Evolutionary conservation across 2,888 invertebrate species (phyloP).

Genomic region (Hypsopygia costalis): DNA sequence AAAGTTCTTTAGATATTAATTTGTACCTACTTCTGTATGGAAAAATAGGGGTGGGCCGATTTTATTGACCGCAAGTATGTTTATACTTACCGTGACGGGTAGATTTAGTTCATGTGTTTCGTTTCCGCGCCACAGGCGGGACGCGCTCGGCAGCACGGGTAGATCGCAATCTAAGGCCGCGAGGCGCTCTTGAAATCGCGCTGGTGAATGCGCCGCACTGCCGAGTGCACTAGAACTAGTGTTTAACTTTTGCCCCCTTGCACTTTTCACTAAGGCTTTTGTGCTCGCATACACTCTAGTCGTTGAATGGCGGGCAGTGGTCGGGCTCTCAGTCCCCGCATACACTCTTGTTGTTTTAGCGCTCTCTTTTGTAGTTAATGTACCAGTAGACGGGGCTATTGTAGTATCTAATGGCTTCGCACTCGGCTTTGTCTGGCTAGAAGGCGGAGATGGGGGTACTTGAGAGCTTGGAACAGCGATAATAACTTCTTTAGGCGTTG

Average conservation of each 20-base stretch:
- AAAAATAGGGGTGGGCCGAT: too few species aligned
- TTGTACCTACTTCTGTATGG: too few species aligned
- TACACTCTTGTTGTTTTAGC: constrained; percentile 60
- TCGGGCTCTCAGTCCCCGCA: constrained; percentile 47
- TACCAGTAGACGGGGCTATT: constrained; percentile 43
- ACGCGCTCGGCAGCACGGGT: constrained; percentile 82
- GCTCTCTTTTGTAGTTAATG: constrained; percentile 58
- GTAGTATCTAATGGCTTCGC: constrained; percentile 50
- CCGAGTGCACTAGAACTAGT: constrained; percentile 57
- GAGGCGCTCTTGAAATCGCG: constrained; percentile 82
- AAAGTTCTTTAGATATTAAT: too few species aligned
- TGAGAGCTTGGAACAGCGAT: constrained; percentile 46
- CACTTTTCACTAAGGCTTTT: constrained; percentile 62
- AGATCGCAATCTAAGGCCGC: constrained; percentile 84
- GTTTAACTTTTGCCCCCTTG: constrained; percentile 68
- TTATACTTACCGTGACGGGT: constrained; percentile 81
- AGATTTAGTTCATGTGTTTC: constrained; percentile 85
- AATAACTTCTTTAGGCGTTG: constrained; percentile 40
- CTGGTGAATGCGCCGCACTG: constrained; percentile 53
- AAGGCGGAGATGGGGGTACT: constrained; percentile 34
- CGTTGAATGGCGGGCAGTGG: constrained; percentile 49
- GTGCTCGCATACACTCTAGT: constrained; percentile 53
- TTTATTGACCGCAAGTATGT: too few species aligned
- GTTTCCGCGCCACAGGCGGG: constrained; percentile 85
- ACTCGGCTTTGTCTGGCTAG: constrained; percentile 37